Conservation (phyloP, 2,113 vertebrate species). For the Clarias macrocephalus region DNA sequence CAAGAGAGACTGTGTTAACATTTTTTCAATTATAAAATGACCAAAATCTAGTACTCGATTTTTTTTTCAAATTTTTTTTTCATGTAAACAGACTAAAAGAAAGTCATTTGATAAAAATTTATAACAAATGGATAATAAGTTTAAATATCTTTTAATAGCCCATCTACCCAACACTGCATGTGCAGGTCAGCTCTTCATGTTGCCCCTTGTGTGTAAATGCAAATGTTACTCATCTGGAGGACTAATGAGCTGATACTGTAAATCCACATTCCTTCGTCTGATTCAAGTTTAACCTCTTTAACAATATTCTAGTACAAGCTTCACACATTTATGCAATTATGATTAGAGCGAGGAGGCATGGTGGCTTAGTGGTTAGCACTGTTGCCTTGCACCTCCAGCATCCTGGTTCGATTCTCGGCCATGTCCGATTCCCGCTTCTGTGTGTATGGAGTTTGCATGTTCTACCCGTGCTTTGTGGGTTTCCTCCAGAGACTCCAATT, state of each 20-base stretch:
- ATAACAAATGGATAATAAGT: neutral
- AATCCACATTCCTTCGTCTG: neutral
- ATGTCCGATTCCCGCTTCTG: too few species aligned
- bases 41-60: too few species aligned
- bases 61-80: neutral
- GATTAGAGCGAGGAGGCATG: neutral
- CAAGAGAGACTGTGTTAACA: too few species aligned
- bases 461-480: too few species aligned
- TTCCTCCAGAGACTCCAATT: too few species aligned
- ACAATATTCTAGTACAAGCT: neutral
- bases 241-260: constrained; percentile 4
- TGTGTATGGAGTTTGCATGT: too few species aligned
- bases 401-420: too few species aligned
- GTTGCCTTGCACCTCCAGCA: too few species aligned
- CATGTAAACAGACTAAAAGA: neutral
- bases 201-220: neutral
- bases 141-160: neutral
- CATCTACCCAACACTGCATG: neutral
- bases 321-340: neutral
- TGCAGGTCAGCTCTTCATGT: neutral
- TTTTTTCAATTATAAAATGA: too few species aligned
- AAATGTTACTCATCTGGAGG: neutral
- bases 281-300: neutral
- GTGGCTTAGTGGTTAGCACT: too few species aligned
- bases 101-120: neutral